These are phyloP conservation scores for Xanthorhoe designata DNA, from an alignment of 2,888 invertebrate genomes.

Conservation along the genomic window DNA sequence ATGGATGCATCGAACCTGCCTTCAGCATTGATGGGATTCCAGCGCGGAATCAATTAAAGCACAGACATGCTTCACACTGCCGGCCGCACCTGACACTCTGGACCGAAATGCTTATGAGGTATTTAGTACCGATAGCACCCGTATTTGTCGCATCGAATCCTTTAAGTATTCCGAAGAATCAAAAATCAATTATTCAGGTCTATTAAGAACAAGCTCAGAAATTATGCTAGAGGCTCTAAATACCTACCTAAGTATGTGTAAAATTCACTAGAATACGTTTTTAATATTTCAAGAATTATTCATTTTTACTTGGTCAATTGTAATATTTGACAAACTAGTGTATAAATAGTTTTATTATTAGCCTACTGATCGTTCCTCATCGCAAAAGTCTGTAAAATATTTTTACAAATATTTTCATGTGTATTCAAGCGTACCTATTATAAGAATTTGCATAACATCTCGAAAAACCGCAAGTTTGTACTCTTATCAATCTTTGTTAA, in stretches of 20 bases:
- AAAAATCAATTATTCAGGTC: no score
- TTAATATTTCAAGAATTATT: no score
- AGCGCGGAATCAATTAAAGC: slow-evolving; percentile 39
- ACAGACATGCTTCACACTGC: slow-evolving; percentile 22
- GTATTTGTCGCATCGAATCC: not conserved
- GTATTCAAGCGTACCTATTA: slow-evolving; percentile 7
- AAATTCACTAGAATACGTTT: no score
- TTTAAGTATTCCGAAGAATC: no score
- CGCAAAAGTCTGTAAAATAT: slow-evolving; percentile 16
- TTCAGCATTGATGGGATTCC: slow-evolving; percentile 33
- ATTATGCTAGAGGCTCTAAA: no score
- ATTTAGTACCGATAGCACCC: slow-evolving; percentile 8
- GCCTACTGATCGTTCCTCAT: slow-evolving; percentile 1
- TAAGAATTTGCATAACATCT: slow-evolving; percentile 13
- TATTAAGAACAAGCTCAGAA: no score
- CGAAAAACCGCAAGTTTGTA: slow-evolving; percentile 32
- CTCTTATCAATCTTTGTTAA: slow-evolving; percentile 38
- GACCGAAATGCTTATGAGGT: slow-evolving; percentile 10
- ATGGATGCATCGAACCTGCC: slow-evolving; percentile 26
- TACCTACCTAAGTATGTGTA: no score
- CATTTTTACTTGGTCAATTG: no score
- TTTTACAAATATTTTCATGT: slow-evolving; percentile 15
- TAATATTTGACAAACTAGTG: no score
- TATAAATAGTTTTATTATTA: no score
- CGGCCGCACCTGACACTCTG: slow-evolving; percentile 13